Base-by-base conservation (phyloP, 2,888 invertebrate genomes). In the Drosophila neutralis region DNA sequence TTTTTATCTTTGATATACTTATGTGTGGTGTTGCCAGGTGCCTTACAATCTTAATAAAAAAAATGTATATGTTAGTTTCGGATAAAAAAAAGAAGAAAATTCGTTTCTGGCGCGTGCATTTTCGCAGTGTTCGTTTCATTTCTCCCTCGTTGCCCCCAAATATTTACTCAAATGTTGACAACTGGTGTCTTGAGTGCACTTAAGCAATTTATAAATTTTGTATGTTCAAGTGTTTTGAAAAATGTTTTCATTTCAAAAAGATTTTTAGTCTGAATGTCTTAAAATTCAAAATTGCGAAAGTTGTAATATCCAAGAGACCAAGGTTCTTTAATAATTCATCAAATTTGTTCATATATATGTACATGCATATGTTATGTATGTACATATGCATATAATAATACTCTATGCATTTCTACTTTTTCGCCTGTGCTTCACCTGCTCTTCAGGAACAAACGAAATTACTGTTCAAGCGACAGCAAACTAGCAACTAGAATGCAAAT, bases 401-500 rank as follows among this genome's bases (percentile, higher is more conserved):
- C 24, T 15, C 8, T 21, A 8, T 54, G 11, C 38, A 54, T 29
- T 15, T 42, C 7, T 2, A 56, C 56, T 42, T 31, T 7, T 10
- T 27, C 51, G 24, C 36, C 56, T 36, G 29, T 27, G 38, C 56
- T n/a, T 29, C 38, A 56, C 56, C 31, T 52, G 51, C 45, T 13
- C 24, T 40, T 21, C 6, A 42, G 15, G 18, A 51, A 56, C 45
- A 78, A 63, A 18, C 13, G 57, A 72, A 68, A 81, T 78, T 82
- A 77, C 53, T 57, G 59, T 78, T 73, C 57, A 63, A 59, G 58
- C 73, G 33, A 56, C 59, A 62, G 53, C 40, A 61, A 63, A 64
- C 65, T 59, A 59, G 36, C 35, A 73, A 73, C 56, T 57, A 60
- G 33, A 78, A 82, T 82, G 66, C 79, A 65, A 69, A 67, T 62